Conservation (phyloP, 1,140 invertebrate species). For the Sipha flava region DNA sequence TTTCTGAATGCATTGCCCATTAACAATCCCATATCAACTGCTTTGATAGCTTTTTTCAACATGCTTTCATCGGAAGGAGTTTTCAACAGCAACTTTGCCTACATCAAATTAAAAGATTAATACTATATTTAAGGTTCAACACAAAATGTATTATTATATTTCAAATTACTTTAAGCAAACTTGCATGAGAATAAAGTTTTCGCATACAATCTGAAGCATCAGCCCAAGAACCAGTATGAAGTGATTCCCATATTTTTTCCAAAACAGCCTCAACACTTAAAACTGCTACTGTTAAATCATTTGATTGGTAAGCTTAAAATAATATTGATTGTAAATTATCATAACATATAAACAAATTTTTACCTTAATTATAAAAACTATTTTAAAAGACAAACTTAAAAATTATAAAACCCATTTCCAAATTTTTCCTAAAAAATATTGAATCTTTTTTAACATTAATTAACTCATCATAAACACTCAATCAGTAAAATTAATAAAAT, state of each 20-base stretch:
- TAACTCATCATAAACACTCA: no score
- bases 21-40: constrained; percentile 71
- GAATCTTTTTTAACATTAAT: no score
- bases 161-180: constrained; percentile 51
- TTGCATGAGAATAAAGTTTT: constrained; percentile 54
- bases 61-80: constrained; percentile 31
- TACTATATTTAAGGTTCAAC: not conserved
- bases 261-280: constrained; percentile 48
- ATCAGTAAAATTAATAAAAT: no score
- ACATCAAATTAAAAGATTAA: not conserved
- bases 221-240: constrained; percentile 81
- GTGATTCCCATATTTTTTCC: constrained; percentile 66
- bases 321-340: no score
- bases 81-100: constrained; percentile 4
- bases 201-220: constrained; percentile 54
- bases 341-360: not conserved
- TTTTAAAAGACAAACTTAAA: no score
- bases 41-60: constrained; percentile 53
- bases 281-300: not conserved
- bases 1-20: constrained; percentile 50
- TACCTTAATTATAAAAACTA: no score
- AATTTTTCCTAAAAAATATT: no score
- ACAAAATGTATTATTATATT: not conserved
- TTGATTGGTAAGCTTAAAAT: not conserved
- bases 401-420: no score